Evolutionary conservation across 2,888 invertebrate species (phyloP).

Genomic region (Hirtodrosophila alboralis): DNA sequence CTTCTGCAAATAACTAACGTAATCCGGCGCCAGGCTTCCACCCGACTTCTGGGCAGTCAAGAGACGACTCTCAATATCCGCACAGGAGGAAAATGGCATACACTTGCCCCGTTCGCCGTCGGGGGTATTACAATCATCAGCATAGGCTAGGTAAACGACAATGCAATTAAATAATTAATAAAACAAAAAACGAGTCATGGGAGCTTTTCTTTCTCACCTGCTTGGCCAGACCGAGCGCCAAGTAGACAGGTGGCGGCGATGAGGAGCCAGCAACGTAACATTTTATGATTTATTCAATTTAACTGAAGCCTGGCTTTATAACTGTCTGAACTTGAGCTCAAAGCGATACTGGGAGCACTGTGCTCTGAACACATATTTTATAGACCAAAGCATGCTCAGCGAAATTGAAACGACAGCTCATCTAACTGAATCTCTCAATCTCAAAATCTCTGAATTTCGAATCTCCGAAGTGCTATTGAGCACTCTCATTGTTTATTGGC

Average conservation of each 20-base stretch:
- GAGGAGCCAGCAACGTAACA: slow-evolving; percentile 24
- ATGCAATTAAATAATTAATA: slow-evolving; percentile 37
- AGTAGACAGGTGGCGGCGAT: slow-evolving; percentile 31
- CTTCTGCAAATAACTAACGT: slow-evolving; percentile 43
- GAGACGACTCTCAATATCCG: slow-evolving; percentile 53
- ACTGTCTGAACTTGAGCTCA: slow-evolving; percentile 31
- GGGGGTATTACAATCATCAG: slow-evolving; percentile 61
- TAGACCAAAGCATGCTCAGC: slow-evolving; percentile 5
- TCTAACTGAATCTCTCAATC: slow-evolving; percentile 4
- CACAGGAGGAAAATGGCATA: slow-evolving; percentile 71
- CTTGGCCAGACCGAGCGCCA: slow-evolving; percentile 35
- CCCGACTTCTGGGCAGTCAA: slow-evolving; percentile 26
- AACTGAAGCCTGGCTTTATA: neutral
- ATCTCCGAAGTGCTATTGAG: slow-evolving; percentile 3
- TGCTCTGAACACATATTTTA: slow-evolving; percentile 36
- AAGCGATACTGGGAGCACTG: slow-evolving; percentile 49
- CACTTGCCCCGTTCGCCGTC: slow-evolving; percentile 62
- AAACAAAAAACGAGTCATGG: slow-evolving; percentile 29
- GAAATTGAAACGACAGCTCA: slow-evolving; percentile 16
- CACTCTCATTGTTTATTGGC: slow-evolving; percentile 1
- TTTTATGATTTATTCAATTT: slow-evolving; percentile 12
- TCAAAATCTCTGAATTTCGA: too few relatives aligned
- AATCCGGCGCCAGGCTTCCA: slow-evolving; percentile 34
- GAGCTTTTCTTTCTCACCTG: slow-evolving; percentile 56
- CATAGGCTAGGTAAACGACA: slow-evolving; percentile 63